These are phyloP conservation scores for Rhinophrynus dorsalis DNA, from an alignment of 2,797 vertebrate genomes.

Conservation along the genomic window DNA sequence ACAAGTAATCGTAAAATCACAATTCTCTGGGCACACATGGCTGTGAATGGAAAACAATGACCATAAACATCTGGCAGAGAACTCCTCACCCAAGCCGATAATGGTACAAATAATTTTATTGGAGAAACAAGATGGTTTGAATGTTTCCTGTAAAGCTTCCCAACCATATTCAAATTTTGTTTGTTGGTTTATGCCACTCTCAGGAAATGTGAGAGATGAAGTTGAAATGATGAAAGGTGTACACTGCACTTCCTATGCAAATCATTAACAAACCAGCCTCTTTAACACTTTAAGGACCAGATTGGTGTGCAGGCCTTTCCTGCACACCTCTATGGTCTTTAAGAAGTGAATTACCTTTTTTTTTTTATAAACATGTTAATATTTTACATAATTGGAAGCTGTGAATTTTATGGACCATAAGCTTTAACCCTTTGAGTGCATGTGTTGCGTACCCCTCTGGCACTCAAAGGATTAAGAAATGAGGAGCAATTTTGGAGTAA, in stretches of 20 bases:
- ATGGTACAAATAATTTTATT: slow-evolving; percentile 45
- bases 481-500: too few relatives aligned
- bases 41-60: slow-evolving; percentile 47
- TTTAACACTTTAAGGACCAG: too few relatives aligned
- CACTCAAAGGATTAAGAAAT: too few relatives aligned
- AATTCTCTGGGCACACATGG: slow-evolving; percentile 45
- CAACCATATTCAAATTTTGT: not conserved
- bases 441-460: too few relatives aligned
- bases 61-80: slow-evolving; percentile 47
- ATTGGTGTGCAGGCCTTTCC: too few relatives aligned
- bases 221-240: not conserved
- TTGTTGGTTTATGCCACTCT: not conserved
- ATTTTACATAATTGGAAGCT: too few relatives aligned
- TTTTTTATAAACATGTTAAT: too few relatives aligned
- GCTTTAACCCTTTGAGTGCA: too few relatives aligned
- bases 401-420: too few relatives aligned
- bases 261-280: too few relatives aligned
- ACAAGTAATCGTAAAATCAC: slow-evolving; percentile 47
- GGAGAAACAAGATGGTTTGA: slow-evolving; percentile 30
- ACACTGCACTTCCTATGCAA: not conserved
- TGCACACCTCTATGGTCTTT: too few relatives aligned
- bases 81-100: slow-evolving; percentile 40
- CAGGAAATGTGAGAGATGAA: slow-evolving; percentile 13
- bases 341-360: too few relatives aligned
- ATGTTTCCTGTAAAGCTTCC: slow-evolving; percentile 23